Percentiles rank a stretch among this genome's conserved stretches.
Evolutionary conservation across 1,140 invertebrate species (phyloP).

Genomic region (Mycetomoellerius zeteki): DNA sequence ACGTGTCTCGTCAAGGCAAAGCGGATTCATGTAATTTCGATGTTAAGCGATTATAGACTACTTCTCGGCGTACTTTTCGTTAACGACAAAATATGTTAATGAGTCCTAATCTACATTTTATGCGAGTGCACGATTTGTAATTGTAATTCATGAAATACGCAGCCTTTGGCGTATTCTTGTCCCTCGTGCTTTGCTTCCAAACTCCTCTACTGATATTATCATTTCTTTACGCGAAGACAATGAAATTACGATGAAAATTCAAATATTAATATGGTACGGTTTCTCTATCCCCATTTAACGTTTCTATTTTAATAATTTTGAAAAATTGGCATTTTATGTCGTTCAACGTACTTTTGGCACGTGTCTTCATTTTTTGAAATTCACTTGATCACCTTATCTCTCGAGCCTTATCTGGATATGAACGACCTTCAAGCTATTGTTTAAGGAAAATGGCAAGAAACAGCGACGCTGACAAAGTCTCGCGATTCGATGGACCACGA

Average conservation of each 20-base stretch:
- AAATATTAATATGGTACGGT: not conserved
- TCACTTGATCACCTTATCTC: not conserved
- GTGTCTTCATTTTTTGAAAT: not conserved
- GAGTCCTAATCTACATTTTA: constrained; percentile 76
- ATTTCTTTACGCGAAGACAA: not conserved
- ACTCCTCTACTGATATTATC: not conserved
- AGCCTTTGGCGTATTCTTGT: constrained; percentile 49
- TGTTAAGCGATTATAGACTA: constrained; percentile 23
- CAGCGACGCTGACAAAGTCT: constrained; percentile 8
- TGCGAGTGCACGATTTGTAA: constrained; percentile 71
- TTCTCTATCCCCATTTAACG: not conserved
- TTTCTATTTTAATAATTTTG: not conserved
- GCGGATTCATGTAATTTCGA: constrained; percentile 49
- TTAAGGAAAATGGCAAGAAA: constrained; percentile 35
- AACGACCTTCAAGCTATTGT: not conserved
- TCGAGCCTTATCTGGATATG: no score
- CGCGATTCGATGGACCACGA: constrained; percentile 41
- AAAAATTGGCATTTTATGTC: not conserved
- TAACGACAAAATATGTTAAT: constrained; percentile 72
- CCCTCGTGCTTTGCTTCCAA: constrained; percentile 14
- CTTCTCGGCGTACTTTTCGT: constrained; percentile 20
- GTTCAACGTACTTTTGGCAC: not conserved
- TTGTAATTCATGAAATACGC: constrained; percentile 70
- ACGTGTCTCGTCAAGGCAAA: constrained; percentile 25
- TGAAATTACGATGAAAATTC: constrained; percentile 2